These are phyloP conservation scores for Clarias gariepinus DNA, from an alignment of 2,113 vertebrate genomes.

Conservation along the genomic window DNA sequence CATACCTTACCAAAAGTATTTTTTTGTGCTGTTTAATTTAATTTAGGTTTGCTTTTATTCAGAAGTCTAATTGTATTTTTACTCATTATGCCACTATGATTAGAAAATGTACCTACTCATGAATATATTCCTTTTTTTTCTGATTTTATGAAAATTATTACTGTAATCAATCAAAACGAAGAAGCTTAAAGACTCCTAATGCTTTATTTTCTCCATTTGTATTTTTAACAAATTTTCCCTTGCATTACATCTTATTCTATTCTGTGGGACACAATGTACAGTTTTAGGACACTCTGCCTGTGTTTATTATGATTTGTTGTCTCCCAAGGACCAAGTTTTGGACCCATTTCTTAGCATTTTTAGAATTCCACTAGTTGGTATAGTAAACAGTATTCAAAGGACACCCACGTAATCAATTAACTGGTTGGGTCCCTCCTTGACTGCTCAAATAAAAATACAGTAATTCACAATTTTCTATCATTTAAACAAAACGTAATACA, in stretches of 20 bases:
- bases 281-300: not conserved
- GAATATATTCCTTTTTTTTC: too few species aligned
- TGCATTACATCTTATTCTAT: not conserved
- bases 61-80: not conserved
- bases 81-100: not conserved
- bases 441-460: not conserved
- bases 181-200: not conserved
- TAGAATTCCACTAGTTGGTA: not conserved
- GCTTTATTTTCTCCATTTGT: not conserved
- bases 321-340: not conserved
- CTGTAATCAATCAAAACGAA: not conserved
- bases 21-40: not conserved
- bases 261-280: not conserved
- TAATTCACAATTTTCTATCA: not conserved
- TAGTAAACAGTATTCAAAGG: not conserved
- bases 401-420: not conserved
- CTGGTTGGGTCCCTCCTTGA: not conserved
- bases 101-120: not conserved
- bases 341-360: not conserved
- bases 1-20: not conserved
- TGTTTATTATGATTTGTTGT: not conserved
- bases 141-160: not conserved
- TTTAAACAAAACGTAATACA: not conserved
- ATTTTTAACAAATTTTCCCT: not conserved
- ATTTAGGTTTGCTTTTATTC: not conserved